Evolutionary conservation across 2,113 vertebrate genomes (phyloP), one percentile per base, ranked within the genome.

Genomic region (Pitta sordida): DNA sequence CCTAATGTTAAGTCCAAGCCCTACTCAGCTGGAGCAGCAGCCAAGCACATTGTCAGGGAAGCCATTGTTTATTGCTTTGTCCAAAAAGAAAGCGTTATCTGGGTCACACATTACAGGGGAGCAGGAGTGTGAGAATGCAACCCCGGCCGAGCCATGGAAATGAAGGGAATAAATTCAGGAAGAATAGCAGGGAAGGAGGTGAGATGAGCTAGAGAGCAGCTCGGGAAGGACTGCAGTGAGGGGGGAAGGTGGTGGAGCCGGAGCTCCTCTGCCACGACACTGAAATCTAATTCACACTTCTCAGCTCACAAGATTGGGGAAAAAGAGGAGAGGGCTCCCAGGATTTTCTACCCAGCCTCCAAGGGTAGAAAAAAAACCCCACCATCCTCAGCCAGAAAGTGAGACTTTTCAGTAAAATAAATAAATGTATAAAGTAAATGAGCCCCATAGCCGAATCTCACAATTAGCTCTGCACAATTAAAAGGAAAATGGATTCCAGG

Each of bases 221-320:
- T 91, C 19, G 30, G 37, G 77, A 68, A 93, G 84, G 82, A 44
- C 24, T 74, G 76, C 46, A 65, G 21, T 18, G 88, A 90, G 51
- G 46, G 41, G 32, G n/a, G 60, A 83, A 93, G n/a, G 73, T 56
- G 34, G 56, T 22, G 15, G 3, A 48, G 32, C 58, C 12, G 12
- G 62, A 69, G 32, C 48, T 93, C 64, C 58, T 46, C 32, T 13
- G 2, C 64, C 2, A 2, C 15, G 11, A 83, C 48, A 55, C 69
- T 4, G 4, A 83, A 86, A 96, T 96, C 46, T 91, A 94, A 97
- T 96, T 96, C 90, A 81, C 87, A 93, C 80, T 77, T 96, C 78
- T 48, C 22, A 9, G 29, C 67, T 36, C 34, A 34, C 63, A 56
- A 27, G 58, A 10, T 1, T 13, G 46, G n/a, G 49, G 37, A n/a